Evolutionary conservation across 2,797 vertebrate species (phyloP), one percentile per base, ranked within the genome.

Genomic region (Pseudotriccus pelzelni): DNA sequence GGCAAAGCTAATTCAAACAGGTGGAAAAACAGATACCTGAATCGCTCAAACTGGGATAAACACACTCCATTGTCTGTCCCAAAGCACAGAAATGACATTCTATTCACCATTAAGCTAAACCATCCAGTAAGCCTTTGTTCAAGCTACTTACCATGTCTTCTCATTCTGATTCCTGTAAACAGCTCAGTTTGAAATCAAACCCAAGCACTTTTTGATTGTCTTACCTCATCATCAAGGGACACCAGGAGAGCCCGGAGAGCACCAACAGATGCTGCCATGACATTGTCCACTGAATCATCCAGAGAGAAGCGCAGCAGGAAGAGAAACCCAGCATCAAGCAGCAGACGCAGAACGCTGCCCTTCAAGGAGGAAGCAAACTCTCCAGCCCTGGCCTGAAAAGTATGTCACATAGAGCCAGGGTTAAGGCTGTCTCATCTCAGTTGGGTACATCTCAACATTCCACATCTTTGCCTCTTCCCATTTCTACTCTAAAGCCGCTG

Each of bases 321-420:
- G 63, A 99, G 98, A 93, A 99, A 98, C 21, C 99, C 99, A 10
- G 99, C 99, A 34, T 99, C 99, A 28, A 99, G 98, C 76, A 99
- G 98, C 39, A 99, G 98, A 43, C 95, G 96, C 76, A 98, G 84
- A 83, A 99, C 41, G 7, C 98, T 99, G 92, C 98, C 98, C 80
- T 97, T 98, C 76, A 99, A 92, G 7, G 69, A 96, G 7, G 98
- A 97, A 34, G 79, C 79, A 96, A 99, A 99, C 81, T 98, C 98
- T 3, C 99, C 99, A 66, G 98, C 97, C 79, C 94, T 98, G 6
- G 99, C 99, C 99, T 99, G 88, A 36, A 92, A 97, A 0, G 11
- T 32, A 90, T 9, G 67, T 5, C 39, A 93, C 44, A 81, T 30
- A 94, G 12, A 81, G 43, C 3, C 24, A 68, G 18, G 23, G 78